Percentiles rank a stretch among this genome's conserved stretches.
Conservation (phyloP, 2,797 vertebrate species). For the Trachurus trachurus region DNA sequence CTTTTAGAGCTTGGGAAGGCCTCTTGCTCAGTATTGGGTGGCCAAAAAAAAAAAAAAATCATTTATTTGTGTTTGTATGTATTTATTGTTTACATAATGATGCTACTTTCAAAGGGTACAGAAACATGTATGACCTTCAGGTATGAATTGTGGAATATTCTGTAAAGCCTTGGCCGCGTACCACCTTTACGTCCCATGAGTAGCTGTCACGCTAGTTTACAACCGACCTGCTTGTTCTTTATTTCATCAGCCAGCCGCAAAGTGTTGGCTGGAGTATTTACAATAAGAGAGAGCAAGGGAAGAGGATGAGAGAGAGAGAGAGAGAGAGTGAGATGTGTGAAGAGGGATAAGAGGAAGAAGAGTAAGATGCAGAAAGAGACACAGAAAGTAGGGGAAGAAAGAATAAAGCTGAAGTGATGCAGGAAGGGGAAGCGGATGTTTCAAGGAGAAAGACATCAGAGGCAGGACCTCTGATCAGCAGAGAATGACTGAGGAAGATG, state of each 20-base stretch:
- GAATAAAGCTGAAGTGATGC: slow-evolving; percentile 54
- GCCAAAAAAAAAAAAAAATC: slow-evolving; percentile 33
- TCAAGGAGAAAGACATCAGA: slow-evolving; percentile 61
- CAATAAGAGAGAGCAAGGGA: not conserved
- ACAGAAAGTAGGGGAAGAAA: slow-evolving; percentile 67
- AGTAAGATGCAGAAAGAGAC: slow-evolving; percentile 51
- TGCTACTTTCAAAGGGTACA: slow-evolving; percentile 85
- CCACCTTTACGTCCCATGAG: slow-evolving; percentile 69
- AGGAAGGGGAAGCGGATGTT: slow-evolving; percentile 73
- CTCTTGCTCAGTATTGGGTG: slow-evolving; percentile 48
- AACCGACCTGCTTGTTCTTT: slow-evolving; percentile 69
- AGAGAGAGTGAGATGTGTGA: slow-evolving; percentile 30
- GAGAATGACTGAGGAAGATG: slow-evolving; percentile 51
- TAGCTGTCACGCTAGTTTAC: slow-evolving; percentile 79
- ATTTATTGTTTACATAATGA: slow-evolving; percentile 89
- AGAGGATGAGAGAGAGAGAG: slow-evolving; percentile 12
- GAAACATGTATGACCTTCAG: slow-evolving; percentile 75
- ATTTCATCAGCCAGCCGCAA: slow-evolving; percentile 67
- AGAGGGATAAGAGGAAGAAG: slow-evolving; percentile 29
- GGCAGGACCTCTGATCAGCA: slow-evolving; percentile 74
- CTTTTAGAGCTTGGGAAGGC: slow-evolving; percentile 35
- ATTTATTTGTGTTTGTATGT: slow-evolving; percentile 72
- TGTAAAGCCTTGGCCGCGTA: slow-evolving; percentile 75
- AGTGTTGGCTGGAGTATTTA: slow-evolving; percentile 7
- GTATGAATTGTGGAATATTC: slow-evolving; percentile 73